Evolutionary conservation across 2,113 vertebrate species (phyloP), one percentile per base, ranked within the genome.

Genomic region (Cathartes aura): DNA sequence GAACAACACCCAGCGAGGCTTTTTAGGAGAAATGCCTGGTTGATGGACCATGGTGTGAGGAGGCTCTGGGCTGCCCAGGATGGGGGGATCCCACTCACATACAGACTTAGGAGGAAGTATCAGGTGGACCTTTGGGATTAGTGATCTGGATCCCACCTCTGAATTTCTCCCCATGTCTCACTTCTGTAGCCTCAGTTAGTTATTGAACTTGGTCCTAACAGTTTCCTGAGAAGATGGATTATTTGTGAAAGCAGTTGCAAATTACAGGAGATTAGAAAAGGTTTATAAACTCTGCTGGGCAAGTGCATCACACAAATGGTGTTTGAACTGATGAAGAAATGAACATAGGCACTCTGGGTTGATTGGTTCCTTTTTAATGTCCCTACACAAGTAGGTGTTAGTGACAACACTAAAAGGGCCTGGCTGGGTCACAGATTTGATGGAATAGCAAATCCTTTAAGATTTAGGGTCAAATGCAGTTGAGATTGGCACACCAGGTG

Each of bases 31-130:
- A 92, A 80, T 63, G 18, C 4, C 24, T 72, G 16, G 5, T 12
- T 83, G 48, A 38, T 64, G 52, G 13, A 38, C 52, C 17, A 27
- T 27, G 21, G 8, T 45, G 38, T 63, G 22, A 87, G 19, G 52
- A 63, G 32, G 9, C 24, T 80, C 29, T 63, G 24, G 12, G 29
- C 56, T 86, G 40, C 9, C 15, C 12, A 22, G 68, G 52, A 53
- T 2, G 4, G 11, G 16, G 15, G 12, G 7, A 83, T 67, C 38
- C 32, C 26, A 55, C n/a, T 22, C 38, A 21, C 0, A 0, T 32
- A 9, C 24, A 91, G 24, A 67, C 2, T 62, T 40, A 12, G 23
- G 38, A 67, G 34, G 27, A 89, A 15, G 7, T 34, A 29, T 52
- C 30, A 56, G 15, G 27, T 68, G 30, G 9, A 15, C 27, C 14